phyloP scores from a whole-genome alignment of 1,140 invertebrate species.

The Orius insidiosus region DNA sequence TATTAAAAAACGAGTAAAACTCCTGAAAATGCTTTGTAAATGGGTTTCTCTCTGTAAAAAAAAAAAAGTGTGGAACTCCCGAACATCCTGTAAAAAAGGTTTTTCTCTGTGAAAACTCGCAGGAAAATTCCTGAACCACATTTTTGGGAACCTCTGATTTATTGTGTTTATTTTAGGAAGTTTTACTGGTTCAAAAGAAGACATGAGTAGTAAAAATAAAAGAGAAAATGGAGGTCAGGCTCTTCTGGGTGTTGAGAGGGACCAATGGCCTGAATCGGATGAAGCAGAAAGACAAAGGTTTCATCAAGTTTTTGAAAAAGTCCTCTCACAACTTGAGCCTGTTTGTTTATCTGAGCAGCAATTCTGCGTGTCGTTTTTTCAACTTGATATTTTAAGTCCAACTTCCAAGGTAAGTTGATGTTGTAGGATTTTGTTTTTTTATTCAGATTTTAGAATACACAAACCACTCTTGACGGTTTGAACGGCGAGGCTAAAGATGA shows the following conservation, averaged over 20 bases:
- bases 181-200: slow-evolving; percentile 24
- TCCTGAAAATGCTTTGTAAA: too few species aligned
- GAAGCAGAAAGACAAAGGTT: slow-evolving; percentile 36
- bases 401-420: slow-evolving; percentile 30
- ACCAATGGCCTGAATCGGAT: slow-evolving; percentile 36
- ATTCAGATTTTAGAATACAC: slow-evolving; percentile 29
- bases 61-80: too few species aligned
- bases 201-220: slow-evolving; percentile 23
- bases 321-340: slow-evolving; percentile 75
- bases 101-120: too few species aligned
- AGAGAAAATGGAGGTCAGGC: slow-evolving; percentile 18
- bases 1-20: too few species aligned
- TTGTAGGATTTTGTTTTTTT: too few species aligned
- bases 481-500: slow-evolving; percentile 20
- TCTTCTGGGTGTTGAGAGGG: slow-evolving; percentile 41
- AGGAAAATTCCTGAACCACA: too few species aligned
- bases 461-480: slow-evolving; percentile 32
- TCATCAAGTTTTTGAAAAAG: slow-evolving; percentile 58
- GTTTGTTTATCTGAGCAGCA: slow-evolving; percentile 88
- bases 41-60: too few species aligned
- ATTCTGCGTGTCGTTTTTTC: slow-evolving; percentile 88
- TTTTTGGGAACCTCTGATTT: too few species aligned
- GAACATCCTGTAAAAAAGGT: too few species aligned
- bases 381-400: slow-evolving; percentile 46
- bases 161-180: too few species aligned